phyloP scores from a whole-genome alignment of 2,888 invertebrate species.

The Sisyra terminalis region DNA sequence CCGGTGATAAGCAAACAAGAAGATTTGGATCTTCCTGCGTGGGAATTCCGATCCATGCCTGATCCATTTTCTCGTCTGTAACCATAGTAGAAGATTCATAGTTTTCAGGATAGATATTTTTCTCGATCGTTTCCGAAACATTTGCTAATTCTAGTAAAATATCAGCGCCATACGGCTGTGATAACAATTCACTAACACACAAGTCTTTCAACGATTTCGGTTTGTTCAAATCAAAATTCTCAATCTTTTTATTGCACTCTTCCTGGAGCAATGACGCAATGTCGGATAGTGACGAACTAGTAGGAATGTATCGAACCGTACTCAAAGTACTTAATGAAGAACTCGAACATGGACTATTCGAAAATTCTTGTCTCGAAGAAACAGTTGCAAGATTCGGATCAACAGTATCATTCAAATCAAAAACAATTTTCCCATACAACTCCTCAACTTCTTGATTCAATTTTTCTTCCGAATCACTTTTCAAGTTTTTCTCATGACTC shows the following conservation, averaged over 20 bases:
- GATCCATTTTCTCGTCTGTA: not conserved
- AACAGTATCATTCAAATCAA: not conserved
- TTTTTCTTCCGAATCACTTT: not conserved
- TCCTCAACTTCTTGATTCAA: not conserved
- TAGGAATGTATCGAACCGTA: conserved; percentile 50
- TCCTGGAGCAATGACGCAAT: conserved; percentile 37
- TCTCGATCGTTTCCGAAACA: conserved; percentile 37
- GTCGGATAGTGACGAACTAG: conserved; percentile 40
- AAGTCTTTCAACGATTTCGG: conserved; percentile 42
- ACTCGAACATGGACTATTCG: conserved; percentile 43
- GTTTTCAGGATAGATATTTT: conserved; percentile 1
- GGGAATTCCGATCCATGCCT: conserved; percentile 39
- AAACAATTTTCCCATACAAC: not conserved
- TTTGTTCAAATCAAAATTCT: conserved; percentile 12
- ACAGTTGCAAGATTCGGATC: not conserved
- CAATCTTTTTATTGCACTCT: conserved; percentile 17
- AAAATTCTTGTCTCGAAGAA: conserved; percentile 36
- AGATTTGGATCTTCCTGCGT: conserved; percentile 40
- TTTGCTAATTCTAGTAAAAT: conserved; percentile 50
- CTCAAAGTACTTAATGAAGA: conserved; percentile 41
- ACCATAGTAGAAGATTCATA: not conserved
- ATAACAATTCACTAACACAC: conserved; percentile 44
- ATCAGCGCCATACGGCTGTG: conserved; percentile 50
- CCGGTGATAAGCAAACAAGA: conserved; percentile 54
- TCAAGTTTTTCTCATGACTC: not conserved